Conservation (phyloP, 2,797 vertebrate species). For the Mastacembelus armatus region DNA sequence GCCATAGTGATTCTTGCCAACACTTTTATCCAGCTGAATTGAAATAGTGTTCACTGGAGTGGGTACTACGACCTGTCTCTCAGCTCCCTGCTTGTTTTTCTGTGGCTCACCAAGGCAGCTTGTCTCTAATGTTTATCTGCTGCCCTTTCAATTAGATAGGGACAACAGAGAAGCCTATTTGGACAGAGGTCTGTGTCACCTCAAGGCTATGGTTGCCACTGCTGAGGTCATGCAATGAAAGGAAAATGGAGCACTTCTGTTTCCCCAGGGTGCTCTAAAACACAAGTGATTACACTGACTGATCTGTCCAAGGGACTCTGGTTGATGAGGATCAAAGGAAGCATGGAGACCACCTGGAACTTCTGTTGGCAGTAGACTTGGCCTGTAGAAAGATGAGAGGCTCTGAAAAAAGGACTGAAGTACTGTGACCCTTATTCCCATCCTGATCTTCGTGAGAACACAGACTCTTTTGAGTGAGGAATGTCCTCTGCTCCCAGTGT, state of each 20-base stretch:
- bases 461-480: slow-evolving; percentile 58
- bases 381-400: slow-evolving; percentile 59
- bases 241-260: slow-evolving; percentile 79
- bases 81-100: slow-evolving; percentile 62
- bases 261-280: slow-evolving; percentile 75
- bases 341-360: slow-evolving; percentile 77
- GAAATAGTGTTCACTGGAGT: slow-evolving; percentile 70
- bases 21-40: slow-evolving; percentile 64
- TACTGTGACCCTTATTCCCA: slow-evolving; percentile 63
- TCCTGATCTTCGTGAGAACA: slow-evolving; percentile 80
- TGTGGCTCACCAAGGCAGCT: slow-evolving; percentile 58
- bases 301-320: slow-evolving; percentile 73
- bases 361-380: slow-evolving; percentile 66
- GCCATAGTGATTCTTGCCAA: slow-evolving; percentile 62
- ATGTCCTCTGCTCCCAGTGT: slow-evolving; percentile 48
- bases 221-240: slow-evolving; percentile 80
- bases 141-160: slow-evolving; percentile 83
- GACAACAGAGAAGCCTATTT: slow-evolving; percentile 79
- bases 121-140: slow-evolving; percentile 81
- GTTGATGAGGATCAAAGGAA: slow-evolving; percentile 78
- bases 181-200: slow-evolving; percentile 73
- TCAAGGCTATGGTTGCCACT: slow-evolving; percentile 69
- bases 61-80: slow-evolving; percentile 60
- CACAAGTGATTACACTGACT: slow-evolving; percentile 77
- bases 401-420: slow-evolving; percentile 74